A percentile compares a stretch with the other conserved stretches of the same genome.
Conservation (phyloP, 2,888 invertebrate species). For the Onchidella celtica region DNA sequence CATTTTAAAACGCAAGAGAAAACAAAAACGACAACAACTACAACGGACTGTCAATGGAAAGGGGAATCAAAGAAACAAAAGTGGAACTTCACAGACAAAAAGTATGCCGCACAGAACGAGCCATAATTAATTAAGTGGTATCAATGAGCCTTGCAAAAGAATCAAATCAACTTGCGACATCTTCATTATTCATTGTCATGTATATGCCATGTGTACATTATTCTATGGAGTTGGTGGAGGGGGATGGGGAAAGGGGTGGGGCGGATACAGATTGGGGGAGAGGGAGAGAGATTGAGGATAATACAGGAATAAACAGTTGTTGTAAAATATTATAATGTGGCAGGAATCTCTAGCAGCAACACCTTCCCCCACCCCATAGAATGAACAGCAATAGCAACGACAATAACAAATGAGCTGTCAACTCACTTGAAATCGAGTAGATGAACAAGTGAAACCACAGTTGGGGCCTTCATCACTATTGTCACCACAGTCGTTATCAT, state of each 20-base stretch:
- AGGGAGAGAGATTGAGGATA: neutral
- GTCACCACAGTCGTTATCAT: slow-evolving; percentile 27
- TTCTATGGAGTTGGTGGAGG: neutral
- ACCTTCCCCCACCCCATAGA: neutral
- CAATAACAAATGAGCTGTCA: neutral
- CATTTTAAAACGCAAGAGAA: no score
- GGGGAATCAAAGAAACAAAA: no score
- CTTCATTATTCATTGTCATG: no score
- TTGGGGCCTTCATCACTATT: slow-evolving; percentile 18
- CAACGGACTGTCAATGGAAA: no score
- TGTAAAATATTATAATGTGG: neutral
- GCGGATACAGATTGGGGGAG: slow-evolving; percentile 3
- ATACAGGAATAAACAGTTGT: no score
- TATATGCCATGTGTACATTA: no score
- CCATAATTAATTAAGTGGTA: no score
- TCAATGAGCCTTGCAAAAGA: no score
- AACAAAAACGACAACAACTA: no score
- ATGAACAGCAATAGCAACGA: neutral
- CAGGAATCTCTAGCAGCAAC: neutral
- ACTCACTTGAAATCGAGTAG: neutral
- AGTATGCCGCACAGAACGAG: no score
- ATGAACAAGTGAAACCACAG: neutral
- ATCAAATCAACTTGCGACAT: no score
- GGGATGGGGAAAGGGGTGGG: neutral
- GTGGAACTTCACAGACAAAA: no score